Evolutionary conservation across 2,797 vertebrate genomes (phyloP).

Genomic region (Siniperca scherzeri): DNA sequence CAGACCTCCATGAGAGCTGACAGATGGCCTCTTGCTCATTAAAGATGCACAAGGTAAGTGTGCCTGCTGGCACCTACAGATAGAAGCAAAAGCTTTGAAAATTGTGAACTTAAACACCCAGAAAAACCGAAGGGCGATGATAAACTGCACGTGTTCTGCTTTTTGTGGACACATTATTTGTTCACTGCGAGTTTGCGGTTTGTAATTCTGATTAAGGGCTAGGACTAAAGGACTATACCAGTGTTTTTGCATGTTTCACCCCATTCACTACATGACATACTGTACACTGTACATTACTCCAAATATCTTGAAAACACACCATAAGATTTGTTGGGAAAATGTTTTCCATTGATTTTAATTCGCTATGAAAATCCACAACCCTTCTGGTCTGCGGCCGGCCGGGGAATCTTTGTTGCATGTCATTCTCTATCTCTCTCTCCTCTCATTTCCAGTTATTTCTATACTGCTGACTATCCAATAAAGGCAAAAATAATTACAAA

Average conservation of each 20-base stretch:
- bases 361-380: not conserved
- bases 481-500: not conserved
- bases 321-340: not conserved
- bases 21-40: slow-evolving; percentile 12
- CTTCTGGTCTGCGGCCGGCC: too few species aligned
- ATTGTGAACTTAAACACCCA: not conserved
- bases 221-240: not conserved
- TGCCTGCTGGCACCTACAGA: slow-evolving; percentile 11
- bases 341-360: not conserved
- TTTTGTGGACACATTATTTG: too few species aligned
- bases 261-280: not conserved
- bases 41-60: not conserved
- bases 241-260: not conserved
- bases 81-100: not conserved
- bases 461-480: not conserved
- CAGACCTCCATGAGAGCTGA: slow-evolving; percentile 19
- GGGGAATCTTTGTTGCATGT: too few species aligned
- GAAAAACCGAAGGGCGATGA: slow-evolving; percentile 31
- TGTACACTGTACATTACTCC: too few species aligned
- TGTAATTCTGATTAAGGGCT: not conserved
- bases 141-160: slow-evolving; percentile 9
- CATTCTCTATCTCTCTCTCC: too few species aligned
- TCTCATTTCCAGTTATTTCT: not conserved
- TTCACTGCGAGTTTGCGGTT: not conserved
- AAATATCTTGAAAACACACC: not conserved